Conservation (phyloP, 2,888 invertebrate species). For the Cartodere bifasciata region DNA sequence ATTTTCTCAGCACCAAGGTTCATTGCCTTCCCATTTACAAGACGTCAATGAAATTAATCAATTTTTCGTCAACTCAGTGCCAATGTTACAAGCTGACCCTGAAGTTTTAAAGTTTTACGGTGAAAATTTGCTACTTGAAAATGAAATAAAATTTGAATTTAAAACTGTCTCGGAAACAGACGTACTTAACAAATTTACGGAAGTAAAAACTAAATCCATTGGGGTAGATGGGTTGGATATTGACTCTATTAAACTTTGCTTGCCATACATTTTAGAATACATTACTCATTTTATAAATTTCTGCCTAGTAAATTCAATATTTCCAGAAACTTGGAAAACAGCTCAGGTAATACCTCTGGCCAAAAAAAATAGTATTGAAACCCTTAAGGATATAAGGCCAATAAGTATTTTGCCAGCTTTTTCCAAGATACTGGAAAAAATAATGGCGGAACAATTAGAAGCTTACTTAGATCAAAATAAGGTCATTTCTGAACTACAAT, state of each 20-base stretch:
- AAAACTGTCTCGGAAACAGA: too few species aligned
- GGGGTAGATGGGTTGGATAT: slow-evolving; percentile 3
- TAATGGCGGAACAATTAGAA: slow-evolving; percentile 1
- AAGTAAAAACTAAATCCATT: not conserved
- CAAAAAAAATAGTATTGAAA: not conserved
- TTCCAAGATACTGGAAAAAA: slow-evolving; percentile 2
- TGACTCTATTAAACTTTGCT: not conserved
- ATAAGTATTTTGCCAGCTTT: slow-evolving; percentile 2
- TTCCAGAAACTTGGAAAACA: not conserved
- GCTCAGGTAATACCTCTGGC: not conserved
- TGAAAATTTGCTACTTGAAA: too few species aligned
- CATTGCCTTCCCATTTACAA: too few species aligned
- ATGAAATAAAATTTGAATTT: too few species aligned
- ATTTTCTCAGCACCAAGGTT: too few species aligned
- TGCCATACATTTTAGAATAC: not conserved
- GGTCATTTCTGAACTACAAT: not conserved
- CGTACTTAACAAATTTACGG: too few species aligned
- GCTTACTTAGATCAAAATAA: slow-evolving; percentile 1
- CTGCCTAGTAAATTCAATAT: slow-evolving; percentile 1
- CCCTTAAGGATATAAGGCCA: not conserved
- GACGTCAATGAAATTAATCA: too few species aligned
- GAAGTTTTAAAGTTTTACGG: too few species aligned
- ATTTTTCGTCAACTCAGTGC: too few species aligned
- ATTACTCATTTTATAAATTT: slow-evolving; percentile 1
- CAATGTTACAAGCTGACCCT: too few species aligned